phyloP scores from a whole-genome alignment of 2,797 vertebrate genomes.

The Tauraco hartlaubi region DNA sequence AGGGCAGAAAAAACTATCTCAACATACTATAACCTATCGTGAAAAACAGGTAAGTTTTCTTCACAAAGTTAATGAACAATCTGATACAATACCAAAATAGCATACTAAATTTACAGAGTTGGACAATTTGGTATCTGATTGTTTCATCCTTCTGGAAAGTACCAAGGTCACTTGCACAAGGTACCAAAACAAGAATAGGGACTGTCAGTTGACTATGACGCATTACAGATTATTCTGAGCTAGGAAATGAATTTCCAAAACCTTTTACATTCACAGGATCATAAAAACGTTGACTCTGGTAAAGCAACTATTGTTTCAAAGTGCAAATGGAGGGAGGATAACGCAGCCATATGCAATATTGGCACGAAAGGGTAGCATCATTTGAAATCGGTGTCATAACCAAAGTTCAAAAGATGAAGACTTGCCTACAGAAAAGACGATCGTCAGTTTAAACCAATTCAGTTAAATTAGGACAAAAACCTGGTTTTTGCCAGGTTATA shows the following conservation, averaged over 20 bases:
- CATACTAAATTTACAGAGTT: not conserved
- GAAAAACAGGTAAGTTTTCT: not conserved
- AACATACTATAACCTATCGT: not conserved
- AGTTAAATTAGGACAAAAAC: not conserved
- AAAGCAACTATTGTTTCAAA: not conserved
- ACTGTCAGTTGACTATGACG: not conserved
- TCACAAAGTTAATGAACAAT: not conserved
- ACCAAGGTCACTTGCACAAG: conserved; percentile 6
- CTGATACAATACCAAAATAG: not conserved
- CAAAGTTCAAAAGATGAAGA: not conserved
- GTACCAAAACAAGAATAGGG: not conserved
- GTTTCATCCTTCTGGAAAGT: conserved; percentile 5
- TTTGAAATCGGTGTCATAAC: not conserved
- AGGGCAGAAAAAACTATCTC: not conserved
- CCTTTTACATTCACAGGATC: not conserved
- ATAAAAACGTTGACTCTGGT: not conserved
- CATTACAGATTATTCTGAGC: not conserved
- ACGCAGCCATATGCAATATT: not conserved
- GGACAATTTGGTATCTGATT: not conserved
- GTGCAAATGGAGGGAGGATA: not conserved
- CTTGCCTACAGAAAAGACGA: not conserved
- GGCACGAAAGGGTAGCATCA: not conserved
- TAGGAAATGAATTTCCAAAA: not conserved
- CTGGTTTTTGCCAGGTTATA: not conserved
- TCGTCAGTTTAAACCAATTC: not conserved